Evolutionary conservation across 2,797 vertebrate species (phyloP), one percentile per base, ranked within the genome.

Genomic region (Melanotaenia trifasciata): DNA sequence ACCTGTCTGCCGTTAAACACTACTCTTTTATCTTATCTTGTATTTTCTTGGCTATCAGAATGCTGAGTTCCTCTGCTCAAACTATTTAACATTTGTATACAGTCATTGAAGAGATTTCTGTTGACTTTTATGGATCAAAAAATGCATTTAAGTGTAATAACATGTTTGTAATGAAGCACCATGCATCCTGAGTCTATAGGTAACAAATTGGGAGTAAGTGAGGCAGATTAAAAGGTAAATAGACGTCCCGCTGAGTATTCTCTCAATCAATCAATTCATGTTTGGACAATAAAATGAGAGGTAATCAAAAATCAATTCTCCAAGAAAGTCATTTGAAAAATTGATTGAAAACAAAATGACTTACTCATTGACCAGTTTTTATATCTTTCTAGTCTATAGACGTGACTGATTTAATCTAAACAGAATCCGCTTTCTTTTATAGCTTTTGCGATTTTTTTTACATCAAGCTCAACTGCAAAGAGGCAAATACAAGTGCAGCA

Each of bases 401-500:
- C 9, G 33, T 35, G 33, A 35, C 28, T 30, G 28, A 30, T 30
- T 30, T 8, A 35, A 35, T 36, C 38, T 40, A 18, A 24, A 22
- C 5, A 58, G 28, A 50, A 36, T 51, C 9, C 22, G 18, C n/a
- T 26, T 12, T 43, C 12, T 9, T 28, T 24, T 59, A 43, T n/a
- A 47, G n/a, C n/a, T 22, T 50, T 6, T 22, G 20, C 10, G 2
- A 22, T 3, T 50, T n/a, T 50, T 50, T 8, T 47, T 40, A 54
- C n/a, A 18, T 54, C 11, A 51, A 4, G 13, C 36, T 36, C 2
- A 1, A 12, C 18, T 50, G n/a, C 35, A 72, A 72, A 63, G 30
- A 47, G 10, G 57, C 18, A 62, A 56, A 14, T 65, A 67, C 67
- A 70, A 78, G 33, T 54, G 58, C 50, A 72, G 61, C 70, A 79